Evolutionary conservation across 2,113 vertebrate genomes (phyloP).

Genomic region (Dromaius novaehollandiae): DNA sequence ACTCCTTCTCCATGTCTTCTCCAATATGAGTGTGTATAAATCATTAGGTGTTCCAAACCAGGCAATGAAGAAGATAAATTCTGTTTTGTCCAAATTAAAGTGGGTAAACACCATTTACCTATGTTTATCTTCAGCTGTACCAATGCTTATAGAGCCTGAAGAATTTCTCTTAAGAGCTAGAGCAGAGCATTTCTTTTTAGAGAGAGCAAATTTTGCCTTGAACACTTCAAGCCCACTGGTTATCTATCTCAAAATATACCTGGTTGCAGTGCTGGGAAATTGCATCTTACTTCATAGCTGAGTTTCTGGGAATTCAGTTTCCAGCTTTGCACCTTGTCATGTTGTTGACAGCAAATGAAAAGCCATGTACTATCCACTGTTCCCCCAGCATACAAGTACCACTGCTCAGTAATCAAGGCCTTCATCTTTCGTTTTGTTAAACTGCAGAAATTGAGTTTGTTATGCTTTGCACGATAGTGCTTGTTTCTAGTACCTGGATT

Average conservation of each 20-base stretch:
- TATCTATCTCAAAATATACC: neutral
- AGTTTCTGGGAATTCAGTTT: constrained; percentile 3
- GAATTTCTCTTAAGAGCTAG: neutral
- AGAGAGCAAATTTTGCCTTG: neutral
- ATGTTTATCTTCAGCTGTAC: neutral
- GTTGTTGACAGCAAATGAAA: constrained; percentile 33
- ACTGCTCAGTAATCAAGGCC: neutral
- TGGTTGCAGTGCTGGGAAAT: neutral
- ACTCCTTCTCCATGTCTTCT: neutral
- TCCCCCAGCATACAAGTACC: neutral
- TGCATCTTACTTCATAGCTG: neutral
- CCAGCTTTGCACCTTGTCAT: neutral
- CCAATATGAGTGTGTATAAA: neutral
- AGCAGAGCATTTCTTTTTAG: neutral
- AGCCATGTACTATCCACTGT: neutral
- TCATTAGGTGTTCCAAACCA: neutral
- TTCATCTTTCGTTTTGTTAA: neutral
- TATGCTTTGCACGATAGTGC: fast-evolving
- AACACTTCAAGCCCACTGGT: neutral
- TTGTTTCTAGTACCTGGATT: neutral
- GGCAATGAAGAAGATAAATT: neutral
- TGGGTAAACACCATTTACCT: neutral
- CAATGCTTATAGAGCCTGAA: neutral
- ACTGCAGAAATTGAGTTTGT: neutral
- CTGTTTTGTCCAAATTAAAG: neutral